These are phyloP conservation scores for Peucedramus taeniatus DNA, from an alignment of 2,113 vertebrate genomes.

Conservation along the genomic window DNA sequence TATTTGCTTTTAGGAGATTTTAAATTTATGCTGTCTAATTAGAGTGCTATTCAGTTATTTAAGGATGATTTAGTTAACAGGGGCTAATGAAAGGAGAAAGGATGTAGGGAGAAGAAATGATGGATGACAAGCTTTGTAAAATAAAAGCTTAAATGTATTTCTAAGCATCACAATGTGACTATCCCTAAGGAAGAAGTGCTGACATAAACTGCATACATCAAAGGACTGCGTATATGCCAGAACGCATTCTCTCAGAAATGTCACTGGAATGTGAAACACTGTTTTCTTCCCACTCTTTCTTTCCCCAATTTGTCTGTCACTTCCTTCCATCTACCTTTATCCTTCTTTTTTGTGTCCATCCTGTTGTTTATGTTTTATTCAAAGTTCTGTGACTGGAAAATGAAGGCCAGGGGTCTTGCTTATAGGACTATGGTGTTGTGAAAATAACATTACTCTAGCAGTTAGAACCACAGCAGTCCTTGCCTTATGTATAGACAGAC, in stretches of 20 bases:
- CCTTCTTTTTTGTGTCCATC: neutral
- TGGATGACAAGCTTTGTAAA: neutral
- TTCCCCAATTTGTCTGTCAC: neutral
- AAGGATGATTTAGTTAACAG: neutral
- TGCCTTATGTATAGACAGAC: neutral
- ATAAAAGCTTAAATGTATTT: neutral
- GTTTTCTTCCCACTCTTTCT: neutral
- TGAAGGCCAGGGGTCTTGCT: neutral
- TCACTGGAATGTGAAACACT: neutral
- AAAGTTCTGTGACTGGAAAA: neutral
- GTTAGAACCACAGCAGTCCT: neutral
- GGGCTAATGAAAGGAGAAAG: neutral
- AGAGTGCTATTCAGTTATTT: neutral
- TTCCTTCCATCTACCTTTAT: neutral
- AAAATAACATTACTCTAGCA: neutral
- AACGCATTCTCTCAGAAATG: neutral
- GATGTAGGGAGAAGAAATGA: neutral
- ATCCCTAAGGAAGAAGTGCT: neutral
- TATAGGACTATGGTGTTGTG: neutral
- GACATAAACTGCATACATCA: neutral
- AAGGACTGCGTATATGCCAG: neutral
- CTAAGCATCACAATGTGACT: neutral
- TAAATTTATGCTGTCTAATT: neutral
- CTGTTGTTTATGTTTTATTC: neutral
- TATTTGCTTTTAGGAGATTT: neutral